Percentiles rank a stretch among this genome's conserved stretches.
Conservation (phyloP, 2,113 vertebrate genomes). For the Hoplias malabaricus region DNA sequence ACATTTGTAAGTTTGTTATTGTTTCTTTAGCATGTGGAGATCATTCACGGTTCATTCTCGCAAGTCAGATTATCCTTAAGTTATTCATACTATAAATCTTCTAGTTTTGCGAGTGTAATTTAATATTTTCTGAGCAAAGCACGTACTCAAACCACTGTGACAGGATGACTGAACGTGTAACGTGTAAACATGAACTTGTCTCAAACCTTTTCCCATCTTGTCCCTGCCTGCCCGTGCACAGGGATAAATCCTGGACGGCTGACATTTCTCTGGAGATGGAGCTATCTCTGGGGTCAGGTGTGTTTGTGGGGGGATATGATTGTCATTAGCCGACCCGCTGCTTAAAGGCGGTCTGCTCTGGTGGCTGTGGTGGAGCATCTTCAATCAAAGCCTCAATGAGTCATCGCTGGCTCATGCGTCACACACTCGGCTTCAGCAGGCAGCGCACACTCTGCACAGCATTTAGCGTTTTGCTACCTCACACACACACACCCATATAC, state of each 20-base stretch:
- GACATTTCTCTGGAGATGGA: conserved; percentile 31
- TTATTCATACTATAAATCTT: too few species aligned
- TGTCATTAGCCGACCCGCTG: conserved; percentile 13
- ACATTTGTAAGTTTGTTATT: too few species aligned
- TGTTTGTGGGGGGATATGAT: conserved; percentile 26
- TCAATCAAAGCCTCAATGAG: conserved; percentile 46
- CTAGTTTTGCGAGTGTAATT: too few species aligned
- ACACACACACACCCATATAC: background rate
- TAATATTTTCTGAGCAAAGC: too few species aligned
- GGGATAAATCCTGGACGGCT: background rate
- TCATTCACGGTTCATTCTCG: too few species aligned
- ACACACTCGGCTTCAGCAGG: conserved; percentile 9
- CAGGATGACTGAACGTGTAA: too few species aligned
- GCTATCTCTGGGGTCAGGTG: conserved; percentile 20
- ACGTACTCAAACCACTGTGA: too few species aligned
- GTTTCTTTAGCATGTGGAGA: too few species aligned
- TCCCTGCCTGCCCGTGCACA: background rate
- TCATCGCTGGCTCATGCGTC: conserved; percentile 49
- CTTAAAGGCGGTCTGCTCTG: conserved; percentile 8
- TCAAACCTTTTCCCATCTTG: background rate
- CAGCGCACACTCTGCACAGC: background rate
- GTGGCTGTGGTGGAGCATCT: conserved; percentile 27
- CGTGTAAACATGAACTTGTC: background rate
- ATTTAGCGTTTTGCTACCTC: conserved; percentile 33
- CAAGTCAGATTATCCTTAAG: too few species aligned